A percentile compares a stretch with the other conserved stretches of the same genome.
These are phyloP conservation scores for Pagetopsis macropterus DNA, from an alignment of 2,797 vertebrate species.

Conservation along the genomic window DNA sequence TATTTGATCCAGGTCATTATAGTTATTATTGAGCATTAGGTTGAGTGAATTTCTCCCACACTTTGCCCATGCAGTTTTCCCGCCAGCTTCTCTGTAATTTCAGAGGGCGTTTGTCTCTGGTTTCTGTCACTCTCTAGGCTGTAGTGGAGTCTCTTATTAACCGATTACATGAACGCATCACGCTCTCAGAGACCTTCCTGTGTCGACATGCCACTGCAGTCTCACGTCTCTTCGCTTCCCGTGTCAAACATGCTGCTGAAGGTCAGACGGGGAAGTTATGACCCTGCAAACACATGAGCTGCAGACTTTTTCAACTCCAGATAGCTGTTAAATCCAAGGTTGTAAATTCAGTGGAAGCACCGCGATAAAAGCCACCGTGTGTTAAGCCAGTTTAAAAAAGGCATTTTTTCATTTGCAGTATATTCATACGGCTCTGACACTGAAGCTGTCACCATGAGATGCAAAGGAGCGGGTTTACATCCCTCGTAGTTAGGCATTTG, in stretches of 20 bases:
- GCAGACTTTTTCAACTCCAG: not conserved
- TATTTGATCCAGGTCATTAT: not conserved
- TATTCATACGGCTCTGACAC: not conserved
- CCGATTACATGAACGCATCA: slow-evolving; percentile 39
- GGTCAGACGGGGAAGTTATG: not conserved
- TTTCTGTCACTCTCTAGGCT: slow-evolving; percentile 23
- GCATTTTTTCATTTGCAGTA: not conserved
- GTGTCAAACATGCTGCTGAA: slow-evolving; percentile 31
- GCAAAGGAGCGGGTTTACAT: not conserved
- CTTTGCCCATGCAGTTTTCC: slow-evolving; percentile 3
- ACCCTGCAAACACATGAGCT: not conserved
- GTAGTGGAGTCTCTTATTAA: not conserved
- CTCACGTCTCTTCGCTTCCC: not conserved
- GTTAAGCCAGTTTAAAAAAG: not conserved
- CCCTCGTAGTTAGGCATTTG: not conserved
- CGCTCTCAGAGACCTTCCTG: slow-evolving; percentile 28
- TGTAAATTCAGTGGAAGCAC: not conserved
- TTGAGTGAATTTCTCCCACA: not conserved
- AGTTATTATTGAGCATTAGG: too few species aligned
- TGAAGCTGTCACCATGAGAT: not conserved
- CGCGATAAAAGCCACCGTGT: not conserved
- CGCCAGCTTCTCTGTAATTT: slow-evolving; percentile 45
- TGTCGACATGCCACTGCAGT: slow-evolving; percentile 11
- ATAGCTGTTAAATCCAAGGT: not conserved
- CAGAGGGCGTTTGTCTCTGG: slow-evolving; percentile 54